These are phyloP conservation scores for Sebastes schlegelii DNA, from an alignment of 2,113 vertebrate species.

Conservation along the genomic window DNA sequence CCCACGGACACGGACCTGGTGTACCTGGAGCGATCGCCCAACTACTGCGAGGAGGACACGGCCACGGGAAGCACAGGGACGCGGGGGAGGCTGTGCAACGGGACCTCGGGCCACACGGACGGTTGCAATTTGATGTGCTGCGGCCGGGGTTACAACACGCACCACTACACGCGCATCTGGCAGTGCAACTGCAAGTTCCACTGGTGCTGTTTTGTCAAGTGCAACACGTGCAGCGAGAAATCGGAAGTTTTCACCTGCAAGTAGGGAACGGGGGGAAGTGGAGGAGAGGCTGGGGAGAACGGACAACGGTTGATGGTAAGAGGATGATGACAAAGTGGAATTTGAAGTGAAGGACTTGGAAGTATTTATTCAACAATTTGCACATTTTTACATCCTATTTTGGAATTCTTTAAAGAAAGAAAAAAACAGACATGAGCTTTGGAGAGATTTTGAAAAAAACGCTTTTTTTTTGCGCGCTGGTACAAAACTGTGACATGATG, in stretches of 20 bases:
- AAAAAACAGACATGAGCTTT: slow-evolving; percentile 23
- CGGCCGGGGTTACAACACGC: slow-evolving; percentile 94
- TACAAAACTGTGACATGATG: slow-evolving; percentile 43
- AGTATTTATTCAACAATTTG: slow-evolving; percentile 86
- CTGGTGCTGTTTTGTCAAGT: slow-evolving; percentile 98
- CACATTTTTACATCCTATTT: slow-evolving; percentile 84
- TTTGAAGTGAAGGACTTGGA: slow-evolving; percentile 72
- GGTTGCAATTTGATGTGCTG: slow-evolving; percentile 97
- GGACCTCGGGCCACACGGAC: slow-evolving; percentile 89
- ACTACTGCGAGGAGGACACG: slow-evolving; percentile 97
- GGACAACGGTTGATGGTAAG: slow-evolving; percentile 18
- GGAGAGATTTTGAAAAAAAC: slow-evolving; percentile 7
- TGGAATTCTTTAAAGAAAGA: slow-evolving; percentile 45
- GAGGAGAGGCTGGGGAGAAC: not conserved
- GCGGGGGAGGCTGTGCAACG: slow-evolving; percentile 94
- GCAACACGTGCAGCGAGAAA: slow-evolving; percentile 96
- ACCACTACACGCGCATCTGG: slow-evolving; percentile 97
- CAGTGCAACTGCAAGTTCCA: slow-evolving; percentile 99
- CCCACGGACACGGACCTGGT: slow-evolving; percentile 97
- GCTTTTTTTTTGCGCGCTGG: slow-evolving; percentile 52
- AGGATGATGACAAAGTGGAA: slow-evolving; percentile 43
- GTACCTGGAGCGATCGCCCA: slow-evolving; percentile 96
- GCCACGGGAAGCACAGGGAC: slow-evolving; percentile 95
- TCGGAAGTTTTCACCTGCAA: slow-evolving; percentile 99
- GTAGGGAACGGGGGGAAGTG: slow-evolving; percentile 70